These are phyloP conservation scores for Paraplagusia blochii DNA, from an alignment of 2,113 vertebrate species.

Conservation along the genomic window DNA sequence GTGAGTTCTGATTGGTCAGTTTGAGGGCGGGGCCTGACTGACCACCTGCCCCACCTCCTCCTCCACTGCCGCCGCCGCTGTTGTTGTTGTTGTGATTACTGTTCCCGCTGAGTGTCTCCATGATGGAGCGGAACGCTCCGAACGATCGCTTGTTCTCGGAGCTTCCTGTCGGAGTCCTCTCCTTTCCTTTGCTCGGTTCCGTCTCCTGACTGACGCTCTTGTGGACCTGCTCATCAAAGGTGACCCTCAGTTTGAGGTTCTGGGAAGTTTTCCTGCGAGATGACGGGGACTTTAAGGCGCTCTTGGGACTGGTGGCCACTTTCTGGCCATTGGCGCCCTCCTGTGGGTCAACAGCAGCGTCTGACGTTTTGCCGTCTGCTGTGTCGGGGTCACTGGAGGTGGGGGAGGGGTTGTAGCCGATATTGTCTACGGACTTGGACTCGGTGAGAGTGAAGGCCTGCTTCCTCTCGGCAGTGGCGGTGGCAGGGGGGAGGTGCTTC, in stretches of 20 bases:
- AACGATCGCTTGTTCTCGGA: conserved; percentile 85
- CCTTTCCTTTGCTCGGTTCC: conserved; percentile 78
- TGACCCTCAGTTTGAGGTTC: conserved; percentile 93
- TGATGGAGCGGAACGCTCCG: conserved; percentile 92
- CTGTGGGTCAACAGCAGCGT: conserved; percentile 58
- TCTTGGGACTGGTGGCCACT: conserved; percentile 90
- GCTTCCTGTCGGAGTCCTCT: conserved; percentile 68
- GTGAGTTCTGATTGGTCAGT: conserved; percentile 72
- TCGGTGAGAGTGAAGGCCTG: conserved; percentile 82
- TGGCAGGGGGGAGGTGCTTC: conserved; percentile 74
- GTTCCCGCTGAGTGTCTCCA: conserved; percentile 94
- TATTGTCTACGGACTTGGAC: conserved; percentile 81
- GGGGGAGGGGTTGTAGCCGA: conserved; percentile 83
- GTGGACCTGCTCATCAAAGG: conserved; percentile 94
- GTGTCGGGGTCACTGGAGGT: conserved; percentile 84
- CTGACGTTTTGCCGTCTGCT: conserved; percentile 71
- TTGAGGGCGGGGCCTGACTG: conserved; percentile 61
- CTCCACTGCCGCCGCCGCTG: not conserved
- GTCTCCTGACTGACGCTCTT: conserved; percentile 75
- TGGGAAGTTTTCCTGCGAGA: conserved; percentile 92
- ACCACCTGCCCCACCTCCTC: conserved; percentile 31
- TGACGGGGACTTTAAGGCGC: conserved; percentile 95
- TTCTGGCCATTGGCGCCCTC: conserved; percentile 78
- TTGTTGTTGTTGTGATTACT: conserved; percentile 89
- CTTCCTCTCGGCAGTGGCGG: conserved; percentile 76